These are phyloP conservation scores for Crotalus viridis DNA, from an alignment of 2,113 vertebrate species.

Conservation along the genomic window DNA sequence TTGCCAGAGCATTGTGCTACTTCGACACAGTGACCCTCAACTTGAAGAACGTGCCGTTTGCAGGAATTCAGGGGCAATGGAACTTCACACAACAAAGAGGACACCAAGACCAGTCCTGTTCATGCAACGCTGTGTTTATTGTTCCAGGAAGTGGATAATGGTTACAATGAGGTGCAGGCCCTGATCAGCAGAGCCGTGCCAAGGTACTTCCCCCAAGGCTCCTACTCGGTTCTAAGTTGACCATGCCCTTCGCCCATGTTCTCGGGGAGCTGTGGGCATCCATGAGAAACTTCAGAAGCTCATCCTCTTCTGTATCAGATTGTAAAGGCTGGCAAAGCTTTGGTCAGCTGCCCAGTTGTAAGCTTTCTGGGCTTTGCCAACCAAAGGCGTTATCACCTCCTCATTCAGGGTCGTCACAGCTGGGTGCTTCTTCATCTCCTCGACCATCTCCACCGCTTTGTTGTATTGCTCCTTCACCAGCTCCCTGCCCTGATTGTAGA, in stretches of 20 bases:
- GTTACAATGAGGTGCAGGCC: background rate
- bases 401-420: fast-evolving
- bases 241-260: background rate
- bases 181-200: background rate
- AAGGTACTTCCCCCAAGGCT: background rate
- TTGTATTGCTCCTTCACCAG: fast-evolving
- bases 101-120: background rate
- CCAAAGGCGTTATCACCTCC: no score
- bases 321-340: background rate
- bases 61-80: background rate
- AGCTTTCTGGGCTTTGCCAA: no score
- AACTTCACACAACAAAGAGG: background rate
- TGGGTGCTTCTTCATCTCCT: background rate
- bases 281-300: background rate
- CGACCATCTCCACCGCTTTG: fast-evolving
- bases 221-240: background rate
- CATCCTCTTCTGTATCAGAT: fast-evolving
- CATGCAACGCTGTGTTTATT: background rate
- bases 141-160: background rate
- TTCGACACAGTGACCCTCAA: background rate
- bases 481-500: background rate
- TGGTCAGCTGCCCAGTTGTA: background rate
- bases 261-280: background rate
- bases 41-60: background rate
- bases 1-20: background rate